phyloP scores from a whole-genome alignment of 2,113 vertebrate genomes.

The Speoplatyrhinus poulsoni region DNA sequence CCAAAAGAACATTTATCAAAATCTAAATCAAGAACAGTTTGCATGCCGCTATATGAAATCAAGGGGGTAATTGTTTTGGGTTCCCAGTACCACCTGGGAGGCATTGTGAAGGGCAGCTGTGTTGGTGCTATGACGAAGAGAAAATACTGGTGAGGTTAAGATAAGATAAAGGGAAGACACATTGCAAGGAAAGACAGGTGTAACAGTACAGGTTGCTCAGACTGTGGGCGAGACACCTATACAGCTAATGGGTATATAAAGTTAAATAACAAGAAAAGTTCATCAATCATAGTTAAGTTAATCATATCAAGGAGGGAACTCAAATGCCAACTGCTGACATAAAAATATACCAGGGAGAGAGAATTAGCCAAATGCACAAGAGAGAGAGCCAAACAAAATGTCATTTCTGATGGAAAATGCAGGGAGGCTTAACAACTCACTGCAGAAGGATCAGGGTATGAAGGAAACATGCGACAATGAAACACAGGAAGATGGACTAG shows the following conservation, averaged over 20 bases:
- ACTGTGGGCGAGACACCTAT: neutral
- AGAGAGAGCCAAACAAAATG: neutral
- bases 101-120: conserved; percentile 47
- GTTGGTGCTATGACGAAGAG: conserved; percentile 23
- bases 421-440: neutral
- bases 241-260: neutral
- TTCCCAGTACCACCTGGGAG: conserved; percentile 41
- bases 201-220: neutral
- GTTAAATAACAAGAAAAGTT: neutral
- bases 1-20: neutral
- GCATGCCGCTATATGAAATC: conserved; percentile 34
- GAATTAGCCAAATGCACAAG: neutral
- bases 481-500: neutral
- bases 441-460: neutral
- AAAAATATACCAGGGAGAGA: neutral
- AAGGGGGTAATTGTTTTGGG: conserved; percentile 32
- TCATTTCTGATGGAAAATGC: neutral
- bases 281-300: too few species aligned
- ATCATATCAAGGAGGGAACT: neutral
- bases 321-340: neutral
- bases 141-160: conserved; percentile 20
- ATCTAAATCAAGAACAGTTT: conserved; percentile 13
- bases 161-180: neutral
- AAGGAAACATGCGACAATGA: neutral
- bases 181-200: neutral